Evolutionary conservation across 2,113 vertebrate genomes (phyloP).

Genomic region (Ceyx margarethae): DNA sequence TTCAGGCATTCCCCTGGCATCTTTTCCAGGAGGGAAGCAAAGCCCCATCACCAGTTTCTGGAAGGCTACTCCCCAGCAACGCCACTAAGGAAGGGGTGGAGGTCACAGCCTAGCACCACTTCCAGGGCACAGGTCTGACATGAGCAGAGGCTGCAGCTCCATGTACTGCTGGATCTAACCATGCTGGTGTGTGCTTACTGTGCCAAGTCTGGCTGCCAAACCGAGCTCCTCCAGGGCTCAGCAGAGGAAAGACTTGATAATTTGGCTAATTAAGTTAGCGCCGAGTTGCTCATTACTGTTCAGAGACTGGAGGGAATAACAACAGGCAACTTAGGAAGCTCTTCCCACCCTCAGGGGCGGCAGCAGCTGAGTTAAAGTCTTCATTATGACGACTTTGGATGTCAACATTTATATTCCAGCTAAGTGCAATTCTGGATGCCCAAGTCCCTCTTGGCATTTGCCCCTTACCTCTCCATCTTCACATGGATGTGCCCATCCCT

Average conservation of each 20-base stretch:
- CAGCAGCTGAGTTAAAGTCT: neutral
- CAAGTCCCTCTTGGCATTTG: neutral
- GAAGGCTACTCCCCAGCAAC: rapidly evolving
- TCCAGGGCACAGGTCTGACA: neutral
- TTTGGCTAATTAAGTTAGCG: neutral
- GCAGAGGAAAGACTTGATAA: neutral
- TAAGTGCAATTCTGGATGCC: neutral
- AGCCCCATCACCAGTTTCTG: neutral
- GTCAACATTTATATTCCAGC: neutral
- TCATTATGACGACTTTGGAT: neutral
- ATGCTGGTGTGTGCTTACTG: neutral
- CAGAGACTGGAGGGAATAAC: neutral
- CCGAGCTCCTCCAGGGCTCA: neutral
- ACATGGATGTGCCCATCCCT: neutral
- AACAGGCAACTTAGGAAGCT: neutral
- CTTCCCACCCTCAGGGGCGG: neutral
- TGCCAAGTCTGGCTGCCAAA: neutral
- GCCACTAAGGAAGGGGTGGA: neutral
- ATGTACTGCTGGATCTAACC: neutral
- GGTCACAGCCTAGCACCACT: neutral
- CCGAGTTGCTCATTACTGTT: neutral
- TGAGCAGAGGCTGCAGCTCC: neutral
- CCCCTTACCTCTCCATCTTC: neutral
- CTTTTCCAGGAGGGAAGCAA: neutral
- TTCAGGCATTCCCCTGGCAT: neutral